Percentiles rank a stretch among this genome's conserved stretches.
phyloP scores from a whole-genome alignment of 2,113 vertebrate genomes.

The Cephalopterus ornatus region DNA sequence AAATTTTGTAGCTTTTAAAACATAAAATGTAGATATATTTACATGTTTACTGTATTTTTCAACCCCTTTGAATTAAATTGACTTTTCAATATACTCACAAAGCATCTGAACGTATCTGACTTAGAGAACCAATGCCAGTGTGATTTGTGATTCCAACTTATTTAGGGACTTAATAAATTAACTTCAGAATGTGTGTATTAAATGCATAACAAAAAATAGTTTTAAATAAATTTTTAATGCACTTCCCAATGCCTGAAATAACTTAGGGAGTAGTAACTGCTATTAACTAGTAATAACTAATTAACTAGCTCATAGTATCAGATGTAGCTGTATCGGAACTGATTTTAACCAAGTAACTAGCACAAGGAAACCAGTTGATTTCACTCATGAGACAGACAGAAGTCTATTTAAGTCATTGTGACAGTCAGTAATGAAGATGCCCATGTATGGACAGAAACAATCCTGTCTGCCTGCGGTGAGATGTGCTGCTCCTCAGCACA shows the following conservation, averaged over 20 bases:
- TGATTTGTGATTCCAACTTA: background rate
- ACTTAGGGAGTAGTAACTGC: background rate
- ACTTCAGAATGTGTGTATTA: background rate
- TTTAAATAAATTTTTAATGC: background rate
- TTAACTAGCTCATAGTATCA: background rate
- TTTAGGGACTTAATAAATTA: background rate
- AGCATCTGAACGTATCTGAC: background rate
- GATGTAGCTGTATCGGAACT: background rate
- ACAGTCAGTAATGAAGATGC: background rate
- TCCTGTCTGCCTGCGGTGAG: background rate
- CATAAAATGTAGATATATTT: background rate
- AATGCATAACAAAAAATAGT: background rate
- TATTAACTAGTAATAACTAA: background rate
- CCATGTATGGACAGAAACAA: background rate
- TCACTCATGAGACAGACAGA: background rate
- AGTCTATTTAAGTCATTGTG: background rate
- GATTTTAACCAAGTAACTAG: background rate
- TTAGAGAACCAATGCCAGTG: background rate
- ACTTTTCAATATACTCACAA: background rate
- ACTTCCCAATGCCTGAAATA: background rate
- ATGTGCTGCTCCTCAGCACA: background rate
- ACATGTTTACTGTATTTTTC: background rate
- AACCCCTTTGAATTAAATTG: background rate
- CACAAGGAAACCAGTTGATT: background rate
- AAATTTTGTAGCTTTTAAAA: background rate